Evolutionary conservation across 2,797 vertebrate genomes (phyloP).

Genomic region (Megalops cyprinoides): DNA sequence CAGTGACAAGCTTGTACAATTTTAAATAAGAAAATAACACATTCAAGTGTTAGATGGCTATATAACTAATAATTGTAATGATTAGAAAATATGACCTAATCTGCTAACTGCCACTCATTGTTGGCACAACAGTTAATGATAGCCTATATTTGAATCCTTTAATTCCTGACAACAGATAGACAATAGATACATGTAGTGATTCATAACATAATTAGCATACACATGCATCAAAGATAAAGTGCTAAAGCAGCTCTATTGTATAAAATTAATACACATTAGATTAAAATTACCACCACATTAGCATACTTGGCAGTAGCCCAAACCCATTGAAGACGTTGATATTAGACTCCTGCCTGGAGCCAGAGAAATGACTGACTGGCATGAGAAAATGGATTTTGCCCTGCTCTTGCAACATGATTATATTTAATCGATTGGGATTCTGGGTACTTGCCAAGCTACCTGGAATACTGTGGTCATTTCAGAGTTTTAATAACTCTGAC

Average conservation of each 20-base stretch:
- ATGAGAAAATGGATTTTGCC: background rate
- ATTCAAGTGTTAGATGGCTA: background rate
- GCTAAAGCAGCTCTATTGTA: background rate
- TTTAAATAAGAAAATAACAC: background rate
- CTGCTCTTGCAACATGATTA: background rate
- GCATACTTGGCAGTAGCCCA: background rate
- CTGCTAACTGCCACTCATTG: conserved; percentile 6
- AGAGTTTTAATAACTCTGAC: background rate
- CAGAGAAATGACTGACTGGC: background rate
- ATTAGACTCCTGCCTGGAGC: background rate
- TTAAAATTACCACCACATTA: background rate
- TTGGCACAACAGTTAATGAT: background rate
- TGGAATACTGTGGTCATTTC: background rate
- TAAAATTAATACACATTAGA: background rate
- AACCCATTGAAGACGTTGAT: background rate
- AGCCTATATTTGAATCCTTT: background rate
- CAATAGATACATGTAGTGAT: background rate
- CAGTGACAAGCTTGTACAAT: conserved; percentile 5
- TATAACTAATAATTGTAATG: background rate
- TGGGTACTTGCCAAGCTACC: background rate
- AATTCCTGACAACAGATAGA: conserved; percentile 8
- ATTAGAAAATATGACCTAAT: background rate
- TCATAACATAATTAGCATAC: conserved; percentile 5
- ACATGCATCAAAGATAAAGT: background rate
- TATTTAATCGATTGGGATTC: background rate